A percentile compares a stretch with the other conserved stretches of the same genome.
Conservation (phyloP, 2,888 invertebrate genomes). For the Hydropsyche betteni region DNA sequence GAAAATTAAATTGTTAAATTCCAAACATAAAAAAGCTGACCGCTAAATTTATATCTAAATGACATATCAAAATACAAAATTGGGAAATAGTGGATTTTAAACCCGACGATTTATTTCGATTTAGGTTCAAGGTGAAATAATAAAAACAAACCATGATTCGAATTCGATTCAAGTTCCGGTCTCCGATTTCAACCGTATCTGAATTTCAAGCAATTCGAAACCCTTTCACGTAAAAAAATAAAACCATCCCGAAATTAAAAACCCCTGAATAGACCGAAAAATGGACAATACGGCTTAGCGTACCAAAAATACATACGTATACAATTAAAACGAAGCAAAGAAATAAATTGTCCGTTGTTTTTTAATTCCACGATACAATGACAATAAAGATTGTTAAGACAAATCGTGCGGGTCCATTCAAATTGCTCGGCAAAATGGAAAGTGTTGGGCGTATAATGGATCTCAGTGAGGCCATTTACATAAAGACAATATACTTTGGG, state of each 20-base stretch:
- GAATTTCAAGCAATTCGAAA: not conserved
- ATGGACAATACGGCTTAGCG: not conserved
- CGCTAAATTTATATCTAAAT: too few species aligned
- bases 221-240: not conserved
- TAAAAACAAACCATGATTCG: too few species aligned
- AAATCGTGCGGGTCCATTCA: constrained; percentile 28
- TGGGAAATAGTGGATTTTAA: too few species aligned
- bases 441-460: constrained; percentile 20
- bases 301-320: not conserved
- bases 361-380: constrained; percentile 9
- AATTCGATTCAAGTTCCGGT: too few species aligned
- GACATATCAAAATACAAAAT: too few species aligned
- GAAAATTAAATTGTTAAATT: too few species aligned
- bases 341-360: constrained; percentile 13
- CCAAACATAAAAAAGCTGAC: too few species aligned
- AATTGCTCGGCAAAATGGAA: constrained; percentile 28
- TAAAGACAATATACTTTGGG: constrained; percentile 32
- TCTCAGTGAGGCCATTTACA: constrained; percentile 13
- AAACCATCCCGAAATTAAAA: not conserved
- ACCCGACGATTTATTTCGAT: too few species aligned
- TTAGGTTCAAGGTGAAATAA: too few species aligned
- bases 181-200: too few species aligned
- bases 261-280: constrained; percentile 14
- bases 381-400: constrained; percentile 32
- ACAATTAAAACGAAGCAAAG: constrained; percentile 18